Percentiles rank a stretch among this genome's conserved stretches.
Evolutionary conservation across 2,113 vertebrate genomes (phyloP).

Genomic region (Eulemur macaco): DNA sequence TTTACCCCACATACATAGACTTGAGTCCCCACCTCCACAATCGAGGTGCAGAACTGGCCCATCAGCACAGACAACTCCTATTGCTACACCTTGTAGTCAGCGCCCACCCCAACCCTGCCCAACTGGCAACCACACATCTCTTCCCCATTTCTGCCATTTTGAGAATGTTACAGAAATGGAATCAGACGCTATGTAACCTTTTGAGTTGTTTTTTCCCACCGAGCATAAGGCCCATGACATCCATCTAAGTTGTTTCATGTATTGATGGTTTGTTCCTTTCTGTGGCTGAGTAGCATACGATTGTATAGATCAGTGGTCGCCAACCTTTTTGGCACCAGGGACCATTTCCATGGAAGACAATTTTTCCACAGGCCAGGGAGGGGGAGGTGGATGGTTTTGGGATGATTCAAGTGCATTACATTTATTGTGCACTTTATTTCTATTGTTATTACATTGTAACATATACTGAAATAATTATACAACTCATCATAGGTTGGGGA

Average conservation of each 20-base stretch:
- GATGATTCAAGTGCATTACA: no score
- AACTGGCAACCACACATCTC: not conserved
- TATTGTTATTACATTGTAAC: no score
- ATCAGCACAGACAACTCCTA: not conserved
- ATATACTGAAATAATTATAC: no score
- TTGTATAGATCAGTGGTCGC: not conserved
- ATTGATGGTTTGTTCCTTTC: not conserved
- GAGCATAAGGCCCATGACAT: not conserved
- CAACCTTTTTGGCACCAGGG: no score
- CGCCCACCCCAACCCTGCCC: not conserved
- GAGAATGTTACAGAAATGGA: not conserved
- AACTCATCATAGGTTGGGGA: no score
- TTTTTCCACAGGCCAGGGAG: no score
- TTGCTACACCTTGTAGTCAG: no score
- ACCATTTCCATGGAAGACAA: no score
- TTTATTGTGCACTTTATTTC: no score
- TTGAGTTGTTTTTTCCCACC: not conserved
- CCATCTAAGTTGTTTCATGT: not conserved
- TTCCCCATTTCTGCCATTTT: not conserved
- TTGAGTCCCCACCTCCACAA: not conserved
- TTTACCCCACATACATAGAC: fast-evolving
- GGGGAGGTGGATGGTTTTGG: no score
- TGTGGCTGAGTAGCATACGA: not conserved
- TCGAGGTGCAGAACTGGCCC: not conserved
- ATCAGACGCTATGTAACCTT: not conserved